Evolutionary conservation across 1,140 invertebrate species (phyloP).

Genomic region (Aphelenchoides besseyi): DNA sequence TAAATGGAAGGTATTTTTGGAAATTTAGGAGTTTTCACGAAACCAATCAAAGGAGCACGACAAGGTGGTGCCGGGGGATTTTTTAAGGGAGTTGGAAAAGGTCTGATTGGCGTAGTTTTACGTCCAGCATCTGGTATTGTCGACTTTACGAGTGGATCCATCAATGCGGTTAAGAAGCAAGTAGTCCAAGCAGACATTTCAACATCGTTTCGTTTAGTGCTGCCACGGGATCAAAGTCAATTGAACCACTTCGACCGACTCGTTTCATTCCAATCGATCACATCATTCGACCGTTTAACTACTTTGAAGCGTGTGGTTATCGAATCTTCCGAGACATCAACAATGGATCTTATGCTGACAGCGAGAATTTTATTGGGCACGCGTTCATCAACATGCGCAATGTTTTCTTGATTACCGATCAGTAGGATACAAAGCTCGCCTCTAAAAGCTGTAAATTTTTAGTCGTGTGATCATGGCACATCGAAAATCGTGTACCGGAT

Average conservation of each 20-base stretch:
- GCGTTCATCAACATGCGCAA: conserved; percentile 71
- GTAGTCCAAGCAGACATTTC: background rate
- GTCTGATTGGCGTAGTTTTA: conserved; percentile 83
- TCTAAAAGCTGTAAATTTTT: conserved; percentile 4
- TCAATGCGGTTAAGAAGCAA: conserved; percentile 83
- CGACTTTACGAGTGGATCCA: conserved; percentile 91
- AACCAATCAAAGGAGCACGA: conserved; percentile 89
- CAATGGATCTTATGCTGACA: conserved; percentile 80
- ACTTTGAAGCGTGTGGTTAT: conserved; percentile 78
- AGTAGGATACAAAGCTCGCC: conserved; percentile 65
- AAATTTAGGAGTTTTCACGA: conserved; percentile 78
- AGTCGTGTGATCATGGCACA: conserved; percentile 36
- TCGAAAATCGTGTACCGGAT: conserved; percentile 40
- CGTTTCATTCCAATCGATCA: conserved; percentile 79
- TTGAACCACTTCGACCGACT: conserved; percentile 75
- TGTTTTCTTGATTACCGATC: conserved; percentile 81
- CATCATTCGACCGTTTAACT: conserved; percentile 79
- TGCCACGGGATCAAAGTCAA: conserved; percentile 75
- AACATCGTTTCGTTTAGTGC: conserved; percentile 68
- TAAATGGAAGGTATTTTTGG: no score
- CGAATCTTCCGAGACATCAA: conserved; percentile 69
- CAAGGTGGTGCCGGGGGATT: conserved; percentile 91
- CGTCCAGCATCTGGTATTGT: conserved; percentile 90
- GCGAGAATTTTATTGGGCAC: conserved; percentile 81
- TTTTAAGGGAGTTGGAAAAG: conserved; percentile 92